phyloP scores from a whole-genome alignment of 2,888 invertebrate genomes.

The Fabriciana adippe region DNA sequence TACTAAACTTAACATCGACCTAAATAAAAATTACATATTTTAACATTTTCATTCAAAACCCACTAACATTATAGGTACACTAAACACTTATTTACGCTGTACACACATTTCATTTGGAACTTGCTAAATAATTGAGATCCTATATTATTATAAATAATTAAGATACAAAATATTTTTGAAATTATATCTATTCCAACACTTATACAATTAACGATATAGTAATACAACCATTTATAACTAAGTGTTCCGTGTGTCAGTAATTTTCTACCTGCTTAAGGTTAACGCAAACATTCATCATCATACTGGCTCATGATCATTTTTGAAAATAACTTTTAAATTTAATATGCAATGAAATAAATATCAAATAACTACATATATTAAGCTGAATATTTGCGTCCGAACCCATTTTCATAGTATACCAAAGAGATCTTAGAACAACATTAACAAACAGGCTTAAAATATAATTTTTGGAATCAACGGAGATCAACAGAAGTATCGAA shows the following conservation, averaged over 20 bases:
- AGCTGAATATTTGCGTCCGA: too few species aligned
- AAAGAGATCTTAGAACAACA: conserved; percentile 18
- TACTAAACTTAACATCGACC: conserved; percentile 81
- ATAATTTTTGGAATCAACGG: conserved; percentile 62
- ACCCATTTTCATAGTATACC: not conserved
- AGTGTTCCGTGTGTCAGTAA: not conserved
- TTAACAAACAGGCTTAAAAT: conserved; percentile 56
- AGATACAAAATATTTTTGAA: conserved; percentile 27
- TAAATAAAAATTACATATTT: conserved; percentile 75
- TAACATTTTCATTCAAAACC: conserved; percentile 66
- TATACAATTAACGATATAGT: not conserved
- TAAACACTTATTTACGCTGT: conserved; percentile 47
- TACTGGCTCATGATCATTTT: too few species aligned
- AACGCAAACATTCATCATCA: not conserved
- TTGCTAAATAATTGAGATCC: conserved; percentile 70
- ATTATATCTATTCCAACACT: conserved; percentile 18
- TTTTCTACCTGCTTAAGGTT: not conserved
- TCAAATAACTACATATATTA: too few species aligned
- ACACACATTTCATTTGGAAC: conserved; percentile 53
- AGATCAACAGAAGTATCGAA: conserved; percentile 57
- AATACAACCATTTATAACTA: conserved; percentile 6
- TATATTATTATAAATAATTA: conserved; percentile 45
- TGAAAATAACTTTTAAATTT: too few species aligned
- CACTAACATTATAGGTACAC: conserved; percentile 46
- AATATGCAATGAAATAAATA: too few species aligned